Evolutionary conservation across 1,140 invertebrate species (phyloP), one percentile per base, ranked within the genome.

Genomic region (Drosophila ogumai): DNA sequence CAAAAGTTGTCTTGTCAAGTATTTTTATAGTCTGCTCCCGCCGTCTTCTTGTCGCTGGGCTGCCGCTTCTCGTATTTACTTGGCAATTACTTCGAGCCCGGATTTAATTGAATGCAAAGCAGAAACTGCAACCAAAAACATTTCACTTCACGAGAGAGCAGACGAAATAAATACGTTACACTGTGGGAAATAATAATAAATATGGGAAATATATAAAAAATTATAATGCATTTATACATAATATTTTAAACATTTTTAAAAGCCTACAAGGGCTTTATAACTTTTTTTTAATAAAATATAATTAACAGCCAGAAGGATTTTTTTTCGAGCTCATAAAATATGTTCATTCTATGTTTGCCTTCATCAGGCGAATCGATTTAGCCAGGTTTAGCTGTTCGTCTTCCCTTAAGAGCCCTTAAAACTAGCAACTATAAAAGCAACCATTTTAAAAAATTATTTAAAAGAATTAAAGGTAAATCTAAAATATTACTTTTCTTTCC

Each of bases 31-130:
- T 72, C 68, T n/a, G 19, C 19, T 25, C 34, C 41, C 41, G 50
- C 6, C 32, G 19, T 10, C 50, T 54, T 47, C 38, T 44, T 15
- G 44, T 25, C 22, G 44, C 13, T 25, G 19, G 41, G 43, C 47
- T 41, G 44, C 10, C 32, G 50, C 34, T 58, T 10, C 40, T 69
- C 52, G 66, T 71, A 71, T 72, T 72, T 72, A 72, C 68, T 72
- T 72, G 68, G 68, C 68, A 72, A 72, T 72, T 72, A 72, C 66
- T 72, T 72, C 68, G 54, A 57, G 68, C 49, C 52, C 50, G 66
- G 68, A 72, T 72, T 72, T 72, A 72, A 72, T 72, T 72, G 68
- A 72, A 72, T 72, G 66, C 68, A 72, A 72, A 72, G 68, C 19
- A 72, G 50, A 72, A 72, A 72, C 68, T 72, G 66, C 66, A 72